Percentiles rank a stretch among this genome's conserved stretches.
Conservation (phyloP, 2,888 invertebrate genomes). For the Rhorus exstirpatorius region DNA sequence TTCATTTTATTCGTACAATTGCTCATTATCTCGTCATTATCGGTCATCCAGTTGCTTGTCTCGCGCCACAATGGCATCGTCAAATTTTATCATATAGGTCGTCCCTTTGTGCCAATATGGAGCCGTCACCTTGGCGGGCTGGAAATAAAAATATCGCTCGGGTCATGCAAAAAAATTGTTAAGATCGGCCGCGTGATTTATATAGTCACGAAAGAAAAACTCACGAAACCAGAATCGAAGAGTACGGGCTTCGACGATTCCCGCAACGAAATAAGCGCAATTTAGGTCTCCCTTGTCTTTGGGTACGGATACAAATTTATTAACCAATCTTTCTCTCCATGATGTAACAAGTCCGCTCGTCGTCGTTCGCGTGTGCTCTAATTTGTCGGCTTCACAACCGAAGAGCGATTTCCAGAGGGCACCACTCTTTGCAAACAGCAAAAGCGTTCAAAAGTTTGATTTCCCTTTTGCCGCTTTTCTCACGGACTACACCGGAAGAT, state of each 20-base stretch:
- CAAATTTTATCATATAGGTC: constrained; percentile 99
- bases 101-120: constrained; percentile 99
- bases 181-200: too few relatives aligned
- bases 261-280: constrained; percentile 99
- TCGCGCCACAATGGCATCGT: constrained; percentile 95
- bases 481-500: constrained; percentile 97
- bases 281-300: constrained; percentile 99
- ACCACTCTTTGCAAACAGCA: constrained; percentile 98
- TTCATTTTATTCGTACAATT: constrained; percentile 46
- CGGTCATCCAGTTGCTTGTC: constrained; percentile 97
- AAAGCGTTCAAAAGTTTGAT: constrained; percentile 97
- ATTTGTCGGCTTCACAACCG: constrained; percentile 99
- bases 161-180: too few relatives aligned
- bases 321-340: constrained; percentile 99
- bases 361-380: constrained; percentile 99
- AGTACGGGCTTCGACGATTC: constrained; percentile 98
- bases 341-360: constrained; percentile 98
- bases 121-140: constrained; percentile 99
- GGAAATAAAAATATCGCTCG: constrained; percentile 22
- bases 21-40: constrained; percentile 85
- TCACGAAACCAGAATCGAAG: constrained; percentile 98
- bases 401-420: constrained; percentile 99
- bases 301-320: constrained; percentile 98
- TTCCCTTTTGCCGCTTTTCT: constrained; percentile 97
- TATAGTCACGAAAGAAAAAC: too few relatives aligned